Evolutionary conservation across 2,888 invertebrate species (phyloP), one percentile per base, ranked within the genome.

Genomic region (Spodoptera exigua): DNA sequence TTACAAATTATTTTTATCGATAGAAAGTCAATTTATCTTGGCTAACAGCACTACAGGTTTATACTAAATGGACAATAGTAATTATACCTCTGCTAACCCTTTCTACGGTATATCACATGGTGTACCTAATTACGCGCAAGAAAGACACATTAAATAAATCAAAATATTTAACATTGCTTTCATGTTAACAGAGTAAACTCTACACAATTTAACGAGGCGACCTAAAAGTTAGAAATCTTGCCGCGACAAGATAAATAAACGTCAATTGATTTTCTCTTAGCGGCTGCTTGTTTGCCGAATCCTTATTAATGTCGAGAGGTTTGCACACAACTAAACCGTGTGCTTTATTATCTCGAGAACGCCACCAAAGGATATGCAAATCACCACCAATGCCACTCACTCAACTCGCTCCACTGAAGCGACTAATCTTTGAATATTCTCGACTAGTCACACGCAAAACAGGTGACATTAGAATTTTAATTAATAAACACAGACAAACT

Each of bases 361-460:
- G 36, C 39, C 37, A 67, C 44, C 47, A 48, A 70, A 70, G 66
- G 61, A 66, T 79, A 81, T 80, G 79, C 74, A 79, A 81, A 81
- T 75, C 60, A 69, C 53, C 35, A 46, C 56, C 17, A 49, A 61
- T 56, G 45, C 44, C 43, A 35, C 49, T 41, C 48, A 39, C 44
- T 67, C 36, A 45, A 39, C n/a, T 54, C 36, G 27, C 55, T 58
- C 52, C 45, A 45, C 39, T 16, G 36, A 46, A 60, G n/a, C 54
- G 44, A 54, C 54, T 59, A 58, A 58, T 67, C 70, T 74, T 61
- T 74, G 73, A 72, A 80, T 77, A 81, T 76, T 73, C 63, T 52
- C 36, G 57, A 64, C 59, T 62, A 74, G 53, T 59, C 66, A 70
- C 65, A 67, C 54, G 65, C 67, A 74, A 79, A 79, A 72, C 69